Evolutionary conservation across 1,140 invertebrate genomes (phyloP), one percentile per base, ranked within the genome.

Genomic region (Reticulitermes speratus): DNA sequence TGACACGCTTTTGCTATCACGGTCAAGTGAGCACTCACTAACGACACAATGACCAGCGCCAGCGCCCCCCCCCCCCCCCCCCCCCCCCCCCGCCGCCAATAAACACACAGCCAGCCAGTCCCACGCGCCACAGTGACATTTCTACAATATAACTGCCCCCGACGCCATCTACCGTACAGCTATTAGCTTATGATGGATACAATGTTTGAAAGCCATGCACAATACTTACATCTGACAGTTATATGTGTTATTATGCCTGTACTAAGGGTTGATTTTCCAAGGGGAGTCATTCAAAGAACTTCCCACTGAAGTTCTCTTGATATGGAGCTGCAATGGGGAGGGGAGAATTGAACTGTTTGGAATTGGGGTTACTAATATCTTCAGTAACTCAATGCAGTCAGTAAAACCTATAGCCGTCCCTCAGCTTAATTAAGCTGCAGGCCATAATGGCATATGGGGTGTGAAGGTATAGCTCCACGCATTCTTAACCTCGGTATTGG

Each of bases 161-260:
- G 7, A 7, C 59, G 12, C 19, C 19, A 19, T 65, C 59, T 21
- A 5, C 59, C 7, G n/a, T 19, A 16, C 1, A 55, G 52, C 52
- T 55, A 55, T 21, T 19, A 16, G 9, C 2, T 75, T 30, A 75
- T 75, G 65, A 75, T 30, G 65, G 25, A 75, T 75, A 75, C 65
- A 75, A 30, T 75, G 65, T 75, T 75, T 75, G 65, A 75, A 75
- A 75, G 65, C 65, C n/a, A 75, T 75, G n/a, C 65, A 75, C 65
- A 75, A 75, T 75, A 75, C 65, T 75, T 75, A 75, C n/a, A 75
- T 75, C 25, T 75, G n/a, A 75, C 25, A 8, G 65, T 30, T 75
- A 30, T 38, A 38, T 30, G 65, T 25, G 65, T 75, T 75, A 75
- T 75, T 55, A 55, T 55, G 52, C 52, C 52, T 55, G 14, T 55